A percentile compares a stretch with the other conserved stretches of the same genome.
phyloP scores from a whole-genome alignment of 1,140 invertebrate species.

The Drosophila sturtevanti region DNA sequence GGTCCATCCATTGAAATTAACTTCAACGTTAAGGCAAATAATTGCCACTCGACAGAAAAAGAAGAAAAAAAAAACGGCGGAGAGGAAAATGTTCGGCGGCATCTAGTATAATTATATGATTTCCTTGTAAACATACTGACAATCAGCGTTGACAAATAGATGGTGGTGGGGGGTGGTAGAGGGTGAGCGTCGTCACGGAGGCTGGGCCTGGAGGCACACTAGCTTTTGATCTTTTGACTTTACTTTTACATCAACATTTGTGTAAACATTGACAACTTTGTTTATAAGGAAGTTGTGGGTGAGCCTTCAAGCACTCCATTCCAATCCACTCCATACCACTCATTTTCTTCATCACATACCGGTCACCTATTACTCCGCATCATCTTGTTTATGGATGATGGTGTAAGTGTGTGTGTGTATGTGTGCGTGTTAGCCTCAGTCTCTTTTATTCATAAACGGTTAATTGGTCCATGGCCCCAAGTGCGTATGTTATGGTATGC shows the following conservation, averaged over 20 bases:
- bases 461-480: constrained; percentile 57
- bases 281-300: constrained; percentile 37
- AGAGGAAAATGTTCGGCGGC: neutral
- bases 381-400: neutral
- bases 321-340: neutral
- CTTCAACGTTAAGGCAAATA: constrained; percentile 38
- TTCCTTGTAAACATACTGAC: constrained; percentile 63
- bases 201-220: neutral
- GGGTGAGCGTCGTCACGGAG: neutral
- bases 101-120: constrained; percentile 54
- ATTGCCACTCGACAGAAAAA: constrained; percentile 48
- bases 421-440: neutral
- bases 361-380: constrained; percentile 1
- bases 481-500: neutral
- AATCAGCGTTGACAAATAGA: constrained; percentile 62
- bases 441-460: constrained; percentile 22
- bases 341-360: too few species aligned
- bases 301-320: neutral
- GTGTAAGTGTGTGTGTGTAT: too few species aligned
- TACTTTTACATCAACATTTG: constrained; percentile 30
- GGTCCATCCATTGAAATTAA: constrained; percentile 60
- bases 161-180: constrained; percentile 34
- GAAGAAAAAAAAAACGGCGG: constrained; percentile 29
- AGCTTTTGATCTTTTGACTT: constrained; percentile 30
- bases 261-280: constrained; percentile 62